A percentile compares a stretch with the other conserved stretches of the same genome.
phyloP scores from a whole-genome alignment of 1,140 invertebrate genomes.

The Drosophila carrolli region DNA sequence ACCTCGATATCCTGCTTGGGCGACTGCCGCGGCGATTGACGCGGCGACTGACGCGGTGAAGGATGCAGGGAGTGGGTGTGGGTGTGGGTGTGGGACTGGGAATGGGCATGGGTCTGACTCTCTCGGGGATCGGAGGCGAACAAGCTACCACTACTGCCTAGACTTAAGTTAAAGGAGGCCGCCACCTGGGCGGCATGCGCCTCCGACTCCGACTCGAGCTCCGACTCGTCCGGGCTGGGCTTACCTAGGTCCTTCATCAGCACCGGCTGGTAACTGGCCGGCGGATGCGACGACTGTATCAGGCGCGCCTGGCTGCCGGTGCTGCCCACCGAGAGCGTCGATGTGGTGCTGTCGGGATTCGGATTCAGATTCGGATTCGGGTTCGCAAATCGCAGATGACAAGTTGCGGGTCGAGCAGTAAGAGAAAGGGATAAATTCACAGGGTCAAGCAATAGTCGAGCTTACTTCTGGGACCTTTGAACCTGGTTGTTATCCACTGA shows the following conservation, averaged over 20 bases:
- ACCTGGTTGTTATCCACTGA: conserved; percentile 3
- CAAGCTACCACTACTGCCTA: conserved; percentile 82
- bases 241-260: conserved; percentile 95
- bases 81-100: conserved; percentile 14
- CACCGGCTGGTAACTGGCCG: conserved; percentile 94
- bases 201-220: conserved; percentile 72
- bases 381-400: not conserved
- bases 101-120: conserved; percentile 26
- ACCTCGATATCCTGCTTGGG: conserved; percentile 82
- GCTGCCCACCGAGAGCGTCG: conserved; percentile 96
- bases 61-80: conserved; percentile 48
- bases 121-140: conserved; percentile 61
- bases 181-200: conserved; percentile 72
- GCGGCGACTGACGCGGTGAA: conserved; percentile 57
- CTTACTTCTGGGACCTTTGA: conserved; percentile 1
- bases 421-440: conserved; percentile 28
- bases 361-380: conserved; percentile 1
- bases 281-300: conserved; percentile 96
- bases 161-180: conserved; percentile 81
- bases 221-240: conserved; percentile 83
- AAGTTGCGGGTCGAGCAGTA: conserved; percentile 9
- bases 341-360: conserved; percentile 90
- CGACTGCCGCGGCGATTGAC: conserved; percentile 78
- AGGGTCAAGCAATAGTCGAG: conserved; percentile 46
- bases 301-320: conserved; percentile 96